These are phyloP conservation scores for Heteromormyrus szaboi DNA, from an alignment of 2,797 vertebrate genomes.

Conservation along the genomic window DNA sequence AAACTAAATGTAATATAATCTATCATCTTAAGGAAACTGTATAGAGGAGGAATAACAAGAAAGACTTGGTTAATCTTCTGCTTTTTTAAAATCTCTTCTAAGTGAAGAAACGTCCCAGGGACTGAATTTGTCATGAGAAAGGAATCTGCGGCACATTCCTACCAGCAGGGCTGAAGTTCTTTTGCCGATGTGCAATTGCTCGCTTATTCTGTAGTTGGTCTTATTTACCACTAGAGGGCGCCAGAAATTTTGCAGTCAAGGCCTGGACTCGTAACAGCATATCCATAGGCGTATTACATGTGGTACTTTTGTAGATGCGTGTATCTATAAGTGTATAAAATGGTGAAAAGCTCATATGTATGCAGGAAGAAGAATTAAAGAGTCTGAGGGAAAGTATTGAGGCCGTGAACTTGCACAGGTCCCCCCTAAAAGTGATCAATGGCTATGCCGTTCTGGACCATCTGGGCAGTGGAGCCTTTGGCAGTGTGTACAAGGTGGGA, in stretches of 20 bases:
- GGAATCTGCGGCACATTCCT: background rate
- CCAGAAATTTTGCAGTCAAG: background rate
- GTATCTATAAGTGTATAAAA: background rate
- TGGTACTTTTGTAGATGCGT: background rate
- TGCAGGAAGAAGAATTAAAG: constrained; percentile 70
- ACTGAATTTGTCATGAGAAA: background rate
- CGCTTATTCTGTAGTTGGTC: background rate
- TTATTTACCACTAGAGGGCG: constrained; percentile 1
- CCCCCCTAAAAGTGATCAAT: constrained; percentile 70
- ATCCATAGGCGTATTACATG: background rate
- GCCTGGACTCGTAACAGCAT: background rate
- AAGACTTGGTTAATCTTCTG: background rate
- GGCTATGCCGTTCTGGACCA: constrained; percentile 80
- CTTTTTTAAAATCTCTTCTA: background rate
- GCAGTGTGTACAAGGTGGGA: constrained; percentile 79
- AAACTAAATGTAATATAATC: background rate
- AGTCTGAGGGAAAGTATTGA: constrained; percentile 72
- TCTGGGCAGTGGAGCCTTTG: constrained; percentile 83
- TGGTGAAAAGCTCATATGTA: background rate
- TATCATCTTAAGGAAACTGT: background rate
- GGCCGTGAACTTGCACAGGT: constrained; percentile 75
- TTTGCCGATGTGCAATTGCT: background rate
- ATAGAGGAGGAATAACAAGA: background rate
- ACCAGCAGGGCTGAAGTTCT: background rate
- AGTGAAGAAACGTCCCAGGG: background rate